Base-by-base conservation (phyloP, 2,797 vertebrate species). In the Macroramphosus scolopax region DNA sequence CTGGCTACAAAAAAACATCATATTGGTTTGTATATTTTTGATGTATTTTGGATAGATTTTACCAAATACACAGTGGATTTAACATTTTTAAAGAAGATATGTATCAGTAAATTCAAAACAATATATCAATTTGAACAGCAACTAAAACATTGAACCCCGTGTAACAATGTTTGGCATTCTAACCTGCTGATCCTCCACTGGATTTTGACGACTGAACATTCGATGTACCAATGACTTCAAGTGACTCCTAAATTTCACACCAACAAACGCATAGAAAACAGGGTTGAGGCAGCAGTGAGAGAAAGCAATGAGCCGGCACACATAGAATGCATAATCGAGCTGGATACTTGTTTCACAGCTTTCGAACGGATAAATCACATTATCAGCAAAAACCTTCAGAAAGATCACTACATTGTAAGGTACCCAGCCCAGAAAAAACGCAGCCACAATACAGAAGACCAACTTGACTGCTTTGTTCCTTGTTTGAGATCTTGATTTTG, bases 231-330 rank as follows among this genome's bases (percentile, higher is more conserved):
- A 33, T 8, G 46, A 58, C 40, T 82, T 89, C 36, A 96, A 79
- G 71, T 98, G 92, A 9, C 77, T 89, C 73, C 91, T 91, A 79
- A 97, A 97, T 77, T 93, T 96, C 24, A 92, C 88, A 5, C 93
- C 93, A 1, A 94, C 85, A 13, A 98, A 92, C 6, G 89, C 93
- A 0, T 96, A 98, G 69, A 97, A 91, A 35, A 97, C 87, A 0
- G 95, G 95, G 64, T 98, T 97, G 49, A 97, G 82, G 65, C 93
- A 97, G 72, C 95, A 97, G 68, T 98, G 94, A 1, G 89, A 93
- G 62, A 93, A 95, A 20, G 94, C 95, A 9, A 97, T 45, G 8
- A 92, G 71, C 9, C 90, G 86, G 54, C 88, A 91, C 53, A 92
- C 63, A 6, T 84, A 61, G 51, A 91, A 80, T 0, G 81, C 91